Evolutionary conservation across 2,113 vertebrate species (phyloP).

Genomic region (Seriola dumerili): DNA sequence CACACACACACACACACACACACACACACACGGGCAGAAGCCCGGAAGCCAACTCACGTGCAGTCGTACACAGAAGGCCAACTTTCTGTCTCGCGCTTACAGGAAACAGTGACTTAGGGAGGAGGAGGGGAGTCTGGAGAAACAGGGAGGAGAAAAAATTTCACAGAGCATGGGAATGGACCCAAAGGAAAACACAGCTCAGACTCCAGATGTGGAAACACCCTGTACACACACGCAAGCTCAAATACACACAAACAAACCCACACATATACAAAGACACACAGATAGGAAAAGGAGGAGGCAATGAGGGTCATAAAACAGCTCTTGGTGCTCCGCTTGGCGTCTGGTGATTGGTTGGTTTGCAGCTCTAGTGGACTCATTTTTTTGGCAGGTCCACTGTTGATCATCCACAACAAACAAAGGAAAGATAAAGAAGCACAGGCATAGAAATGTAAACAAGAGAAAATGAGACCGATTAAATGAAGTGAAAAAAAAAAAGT

Average conservation of each 20-base stretch:
- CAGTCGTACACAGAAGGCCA: conserved; percentile 30
- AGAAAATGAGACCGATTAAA: conserved; percentile 11
- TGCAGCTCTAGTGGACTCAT: conserved; percentile 56
- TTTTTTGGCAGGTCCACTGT: conserved; percentile 49
- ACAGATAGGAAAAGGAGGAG: conserved; percentile 51
- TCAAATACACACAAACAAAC: conserved; percentile 36
- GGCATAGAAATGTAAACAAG: not conserved
- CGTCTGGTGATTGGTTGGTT: conserved; percentile 74
- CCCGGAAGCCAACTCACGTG: conserved; percentile 63
- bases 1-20: not conserved
- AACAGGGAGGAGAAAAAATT: conserved; percentile 59
- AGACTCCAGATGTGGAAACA: conserved; percentile 83
- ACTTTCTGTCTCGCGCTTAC: conserved; percentile 62
- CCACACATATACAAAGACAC: conserved; percentile 50
- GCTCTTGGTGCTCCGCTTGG: conserved; percentile 73
- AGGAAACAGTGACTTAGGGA: conserved; percentile 73
- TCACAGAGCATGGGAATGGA: conserved; percentile 74
- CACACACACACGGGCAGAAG: conserved; percentile 5
- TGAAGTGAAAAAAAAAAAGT: not conserved
- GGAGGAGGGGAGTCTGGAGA: conserved; percentile 50
- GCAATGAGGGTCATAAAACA: conserved; percentile 69
- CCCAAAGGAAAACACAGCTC: conserved; percentile 79
- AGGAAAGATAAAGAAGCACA: conserved; percentile 31
- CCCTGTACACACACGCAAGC: conserved; percentile 60
- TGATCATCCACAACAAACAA: conserved; percentile 39